Evolutionary conservation across 1,140 invertebrate genomes (phyloP), one percentile per base, ranked within the genome.

Genomic region (Aphidius gifuensis): DNA sequence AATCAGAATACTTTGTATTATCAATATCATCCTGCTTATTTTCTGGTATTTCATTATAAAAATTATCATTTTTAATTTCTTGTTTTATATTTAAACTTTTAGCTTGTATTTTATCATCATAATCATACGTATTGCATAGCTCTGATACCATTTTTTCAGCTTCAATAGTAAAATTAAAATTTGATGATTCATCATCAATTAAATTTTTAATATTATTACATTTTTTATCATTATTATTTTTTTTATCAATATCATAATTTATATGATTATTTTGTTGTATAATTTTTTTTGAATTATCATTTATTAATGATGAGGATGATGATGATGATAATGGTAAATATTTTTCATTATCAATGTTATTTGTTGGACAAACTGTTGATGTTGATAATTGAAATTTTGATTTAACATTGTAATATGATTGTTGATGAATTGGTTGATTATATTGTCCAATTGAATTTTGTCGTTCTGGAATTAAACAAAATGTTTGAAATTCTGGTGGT

Each of bases 141-240:
- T 74, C 75, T 0, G 76, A 79, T 0, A 78, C 77, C 77, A 79
- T 79, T 42, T 78, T 77, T 11, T 79, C 77, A 16, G 77, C 76
- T 50, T 79, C 77, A 16, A 79, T 75, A 0, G 76, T 78, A 47
- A 79, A 79, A 48, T 79, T 74, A 57, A 79, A 79, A 62, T 69
- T 77, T 5, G 72, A 75, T 0, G 75, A 78, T 8, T 75, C 72
- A 64, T 77, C 76, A 8, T 79, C 75, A 5, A 77, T 74, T 3
- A 23, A 43, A 43, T 39, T 49, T 21, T 43, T 16, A 6, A 50
- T 9, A 50, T 32, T 32, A 32, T 32, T 32, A 32, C 4, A 16
- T 16, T 8, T 42, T 59, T 45, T 50, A 16, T 21, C 7, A 46
- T 7, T 5, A 39, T 43, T 23, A 21, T 9, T 9, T 4, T 60